Percentiles rank a stretch among this genome's conserved stretches.
phyloP scores from a whole-genome alignment of 2,888 invertebrate species.

The Azorinus chamasolen region DNA sequence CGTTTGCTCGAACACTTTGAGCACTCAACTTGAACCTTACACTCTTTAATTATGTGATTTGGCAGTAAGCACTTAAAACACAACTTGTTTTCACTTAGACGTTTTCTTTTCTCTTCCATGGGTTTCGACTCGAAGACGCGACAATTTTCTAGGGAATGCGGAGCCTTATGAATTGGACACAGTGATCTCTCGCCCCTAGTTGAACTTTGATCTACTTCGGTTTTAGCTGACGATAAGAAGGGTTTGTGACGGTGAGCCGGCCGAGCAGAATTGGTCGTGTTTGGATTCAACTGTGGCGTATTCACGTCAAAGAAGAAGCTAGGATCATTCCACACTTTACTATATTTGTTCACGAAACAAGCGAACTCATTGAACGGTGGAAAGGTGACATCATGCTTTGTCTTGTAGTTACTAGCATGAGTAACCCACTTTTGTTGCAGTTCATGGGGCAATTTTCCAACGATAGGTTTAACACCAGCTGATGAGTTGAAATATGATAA shows the following conservation, averaged over 20 bases:
- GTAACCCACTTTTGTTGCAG: slow-evolving; percentile 25
- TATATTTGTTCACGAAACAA: slow-evolving; percentile 4
- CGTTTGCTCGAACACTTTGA: neutral
- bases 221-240: neutral
- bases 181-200: neutral
- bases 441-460: slow-evolving; percentile 14
- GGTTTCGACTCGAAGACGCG: neutral
- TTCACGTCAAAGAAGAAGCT: slow-evolving; percentile 7
- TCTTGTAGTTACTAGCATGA: slow-evolving; percentile 17
- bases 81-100: slow-evolving; percentile 1
- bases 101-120: neutral
- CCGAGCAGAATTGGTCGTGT: too few species aligned
- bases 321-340: slow-evolving; percentile 27
- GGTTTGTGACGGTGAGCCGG: too few species aligned
- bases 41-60: neutral
- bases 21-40: neutral
- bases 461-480: slow-evolving; percentile 18
- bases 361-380: slow-evolving; percentile 20
- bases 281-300: too few species aligned
- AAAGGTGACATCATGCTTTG: slow-evolving; percentile 6
- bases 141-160: neutral
- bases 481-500: slow-evolving; percentile 28
- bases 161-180: slow-evolving; percentile 4
- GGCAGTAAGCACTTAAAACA: neutral
- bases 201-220: neutral